A percentile compares a stretch with the other conserved stretches of the same genome.
phyloP scores from a whole-genome alignment of 2,797 vertebrate species.

The Neosalanx taihuensis region DNA sequence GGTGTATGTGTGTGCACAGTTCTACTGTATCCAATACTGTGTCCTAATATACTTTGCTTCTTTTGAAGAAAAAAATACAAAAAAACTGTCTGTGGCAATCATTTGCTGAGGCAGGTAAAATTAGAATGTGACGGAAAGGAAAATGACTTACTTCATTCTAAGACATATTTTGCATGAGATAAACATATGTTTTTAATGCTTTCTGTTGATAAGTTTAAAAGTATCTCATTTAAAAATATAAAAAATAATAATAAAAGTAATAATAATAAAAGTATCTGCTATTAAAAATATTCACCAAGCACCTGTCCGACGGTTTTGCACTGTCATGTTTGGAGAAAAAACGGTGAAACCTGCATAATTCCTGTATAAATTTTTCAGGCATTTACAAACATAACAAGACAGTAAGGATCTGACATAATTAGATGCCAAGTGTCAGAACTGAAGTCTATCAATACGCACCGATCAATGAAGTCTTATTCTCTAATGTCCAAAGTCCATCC shows the following conservation, averaged over 20 bases:
- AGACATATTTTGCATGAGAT: not conserved
- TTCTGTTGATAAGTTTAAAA: not conserved
- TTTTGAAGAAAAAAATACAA: too few relatives aligned
- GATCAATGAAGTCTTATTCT: not conserved
- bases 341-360: not conserved
- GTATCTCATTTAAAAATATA: too few relatives aligned
- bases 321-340: not conserved
- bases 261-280: too few relatives aligned
- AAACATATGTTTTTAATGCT: not conserved
- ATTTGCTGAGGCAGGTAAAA: too few relatives aligned
- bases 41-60: too few relatives aligned
- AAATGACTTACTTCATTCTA: not conserved
- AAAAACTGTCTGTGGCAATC: too few relatives aligned
- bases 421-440: not conserved
- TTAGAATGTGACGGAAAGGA: not conserved
- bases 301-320: not conserved
- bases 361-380: not conserved
- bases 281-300: too few relatives aligned
- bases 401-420: not conserved
- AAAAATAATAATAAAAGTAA: too few relatives aligned
- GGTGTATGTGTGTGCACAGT: conserved; percentile 6
- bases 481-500: not conserved
- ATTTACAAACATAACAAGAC: not conserved
- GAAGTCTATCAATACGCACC: not conserved
- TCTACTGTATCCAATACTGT: not conserved